Evolutionary conservation across 1,140 invertebrate genomes (phyloP).

Genomic region (Drosophila pachea): DNA sequence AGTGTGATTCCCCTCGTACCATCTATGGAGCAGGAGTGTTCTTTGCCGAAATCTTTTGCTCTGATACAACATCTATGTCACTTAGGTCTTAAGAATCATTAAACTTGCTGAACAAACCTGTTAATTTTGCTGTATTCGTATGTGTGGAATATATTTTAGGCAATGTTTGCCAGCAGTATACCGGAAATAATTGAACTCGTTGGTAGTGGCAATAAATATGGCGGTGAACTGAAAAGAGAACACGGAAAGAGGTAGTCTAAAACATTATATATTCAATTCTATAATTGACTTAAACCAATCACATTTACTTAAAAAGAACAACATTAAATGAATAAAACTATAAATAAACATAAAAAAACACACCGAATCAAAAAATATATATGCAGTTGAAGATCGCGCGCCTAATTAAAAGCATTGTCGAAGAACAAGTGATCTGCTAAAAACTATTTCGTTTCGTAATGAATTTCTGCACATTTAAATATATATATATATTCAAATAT

Average conservation of each 20-base stretch:
- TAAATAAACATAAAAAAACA: constrained; percentile 41
- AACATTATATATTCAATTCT: constrained; percentile 47
- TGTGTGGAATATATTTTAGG: constrained; percentile 84
- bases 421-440: constrained; percentile 11
- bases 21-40: constrained; percentile 10
- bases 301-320: constrained; percentile 57
- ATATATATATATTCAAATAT: constrained; percentile 1
- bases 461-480: too few species aligned
- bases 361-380: constrained; percentile 41
- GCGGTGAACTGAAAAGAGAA: constrained; percentile 97
- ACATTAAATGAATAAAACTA: constrained; percentile 36
- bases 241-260: constrained; percentile 95
- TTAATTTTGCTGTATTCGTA: constrained; percentile 62
- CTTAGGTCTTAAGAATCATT: constrained; percentile 13
- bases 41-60: constrained; percentile 20
- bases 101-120: constrained; percentile 36
- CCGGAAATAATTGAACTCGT: constrained; percentile 99
- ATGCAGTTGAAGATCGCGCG: constrained; percentile 11
- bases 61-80: constrained; percentile 35
- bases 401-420: not conserved
- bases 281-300: constrained; percentile 49
- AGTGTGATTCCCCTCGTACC: constrained; percentile 58
- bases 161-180: constrained; percentile 98
- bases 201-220: constrained; percentile 98
- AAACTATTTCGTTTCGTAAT: constrained; percentile 4